Conservation (phyloP, 2,113 vertebrate species). For the Aepyceros melampus region DNA sequence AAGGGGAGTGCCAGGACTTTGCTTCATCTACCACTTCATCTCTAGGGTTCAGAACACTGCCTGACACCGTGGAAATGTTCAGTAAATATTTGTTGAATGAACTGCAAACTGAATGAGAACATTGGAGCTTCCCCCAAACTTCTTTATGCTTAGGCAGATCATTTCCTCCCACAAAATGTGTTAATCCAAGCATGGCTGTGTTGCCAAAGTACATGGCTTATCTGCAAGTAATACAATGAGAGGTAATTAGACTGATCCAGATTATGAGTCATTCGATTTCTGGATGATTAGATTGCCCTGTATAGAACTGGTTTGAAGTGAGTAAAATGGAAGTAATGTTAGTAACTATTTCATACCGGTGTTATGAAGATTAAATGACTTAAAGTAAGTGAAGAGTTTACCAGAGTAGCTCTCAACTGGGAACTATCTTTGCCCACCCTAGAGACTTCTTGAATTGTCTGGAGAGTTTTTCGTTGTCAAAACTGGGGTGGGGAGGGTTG, state of each 20-base stretch:
- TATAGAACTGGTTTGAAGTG: neutral
- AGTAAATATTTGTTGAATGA: neutral
- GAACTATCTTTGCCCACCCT: neutral
- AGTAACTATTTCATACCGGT: neutral
- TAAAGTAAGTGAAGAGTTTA: neutral
- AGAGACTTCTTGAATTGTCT: neutral
- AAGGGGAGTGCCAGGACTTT: neutral
- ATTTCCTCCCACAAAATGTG: neutral
- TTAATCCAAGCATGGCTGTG: neutral
- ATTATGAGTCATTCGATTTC: constrained; percentile 20
- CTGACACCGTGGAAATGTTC: neutral
- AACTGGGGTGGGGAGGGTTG: neutral
- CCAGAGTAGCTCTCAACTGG: neutral
- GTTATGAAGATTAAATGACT: neutral
- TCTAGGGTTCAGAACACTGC: neutral
- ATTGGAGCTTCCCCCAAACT: neutral
- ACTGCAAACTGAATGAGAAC: neutral
- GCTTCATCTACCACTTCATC: neutral
- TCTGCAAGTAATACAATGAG: constrained; percentile 8
- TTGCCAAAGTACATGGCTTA: neutral
- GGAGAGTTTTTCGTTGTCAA: neutral
- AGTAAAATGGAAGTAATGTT: neutral
- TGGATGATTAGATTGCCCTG: neutral
- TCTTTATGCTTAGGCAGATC: neutral
- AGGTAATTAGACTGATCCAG: constrained; percentile 12